Conservation (phyloP, 1,140 invertebrate genomes). For the Trichomalopsis sarcophagae region DNA sequence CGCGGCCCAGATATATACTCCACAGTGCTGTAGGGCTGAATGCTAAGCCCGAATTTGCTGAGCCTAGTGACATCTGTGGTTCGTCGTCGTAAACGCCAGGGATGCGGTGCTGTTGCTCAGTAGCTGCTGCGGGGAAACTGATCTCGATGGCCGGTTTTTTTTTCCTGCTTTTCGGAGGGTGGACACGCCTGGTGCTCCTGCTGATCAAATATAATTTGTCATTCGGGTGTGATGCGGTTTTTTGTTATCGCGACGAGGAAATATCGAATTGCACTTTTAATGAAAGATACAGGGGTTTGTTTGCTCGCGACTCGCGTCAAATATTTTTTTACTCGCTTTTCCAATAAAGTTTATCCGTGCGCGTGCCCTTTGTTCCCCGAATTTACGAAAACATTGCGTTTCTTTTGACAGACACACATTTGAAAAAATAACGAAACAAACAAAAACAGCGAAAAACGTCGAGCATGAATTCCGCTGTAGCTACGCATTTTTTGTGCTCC, state of each 20-base stretch:
- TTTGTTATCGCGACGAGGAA: background rate
- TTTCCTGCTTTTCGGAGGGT: background rate
- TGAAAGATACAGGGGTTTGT: too few relatives aligned
- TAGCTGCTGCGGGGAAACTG: background rate
- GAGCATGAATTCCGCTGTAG: too few relatives aligned
- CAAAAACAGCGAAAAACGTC: too few relatives aligned
- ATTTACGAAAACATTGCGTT: too few relatives aligned
- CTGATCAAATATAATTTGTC: slow-evolving; percentile 42
- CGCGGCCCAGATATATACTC: background rate
- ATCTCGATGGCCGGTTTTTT: background rate
- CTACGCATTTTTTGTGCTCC: too few relatives aligned
- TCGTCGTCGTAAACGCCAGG: background rate
- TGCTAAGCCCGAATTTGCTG: slow-evolving; percentile 1
- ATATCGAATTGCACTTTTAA: background rate
- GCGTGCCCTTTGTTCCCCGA: too few relatives aligned
- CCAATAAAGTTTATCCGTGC: too few relatives aligned
- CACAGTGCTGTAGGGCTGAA: too few relatives aligned
- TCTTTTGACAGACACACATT: too few relatives aligned
- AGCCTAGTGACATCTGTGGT: slow-evolving; percentile 47
- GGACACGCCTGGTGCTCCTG: background rate
- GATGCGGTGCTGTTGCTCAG: background rate
- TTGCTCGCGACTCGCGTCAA: too few relatives aligned
- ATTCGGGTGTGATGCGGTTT: background rate
- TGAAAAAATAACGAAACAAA: too few relatives aligned
- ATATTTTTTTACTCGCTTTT: background rate